A percentile compares a stretch with the other conserved stretches of the same genome.
Evolutionary conservation across 1,140 invertebrate species (phyloP).

Genomic region (Ostrea edulis): DNA sequence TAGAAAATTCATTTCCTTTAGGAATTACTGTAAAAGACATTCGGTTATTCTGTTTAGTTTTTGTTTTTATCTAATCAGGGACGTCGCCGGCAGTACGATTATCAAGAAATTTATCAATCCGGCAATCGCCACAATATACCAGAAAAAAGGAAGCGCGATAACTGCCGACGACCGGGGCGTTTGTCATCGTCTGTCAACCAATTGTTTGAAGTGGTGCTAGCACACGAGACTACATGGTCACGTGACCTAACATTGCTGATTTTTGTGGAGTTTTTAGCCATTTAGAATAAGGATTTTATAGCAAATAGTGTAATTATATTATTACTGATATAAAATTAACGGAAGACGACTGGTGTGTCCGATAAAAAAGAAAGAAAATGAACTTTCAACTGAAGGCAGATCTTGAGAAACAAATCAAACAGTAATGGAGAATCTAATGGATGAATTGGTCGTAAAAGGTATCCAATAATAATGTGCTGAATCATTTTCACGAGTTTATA

Average conservation of each 20-base stretch:
- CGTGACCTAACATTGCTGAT: slow-evolving; percentile 18
- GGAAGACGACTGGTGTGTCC: slow-evolving; percentile 21
- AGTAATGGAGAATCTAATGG: slow-evolving; percentile 6
- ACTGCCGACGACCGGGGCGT: background rate
- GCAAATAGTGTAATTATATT: slow-evolving; percentile 38
- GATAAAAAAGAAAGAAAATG: slow-evolving; percentile 21
- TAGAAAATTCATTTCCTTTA: slow-evolving; percentile 36
- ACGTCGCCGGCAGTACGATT: slow-evolving; percentile 16
- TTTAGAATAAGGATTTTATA: slow-evolving; percentile 35
- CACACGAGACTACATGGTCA: slow-evolving; percentile 7
- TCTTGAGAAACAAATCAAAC: slow-evolving; percentile 37
- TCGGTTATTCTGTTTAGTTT: slow-evolving; percentile 27
- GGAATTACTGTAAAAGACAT: slow-evolving; percentile 37
- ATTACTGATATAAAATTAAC: slow-evolving; percentile 25
- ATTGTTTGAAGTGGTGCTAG: background rate
- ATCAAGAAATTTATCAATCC: slow-evolving; percentile 36
- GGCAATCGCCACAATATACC: slow-evolving; percentile 25
- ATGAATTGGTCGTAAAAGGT: background rate
- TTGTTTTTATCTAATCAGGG: slow-evolving; percentile 32
- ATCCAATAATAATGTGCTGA: background rate
- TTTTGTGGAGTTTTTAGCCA: slow-evolving; percentile 2
- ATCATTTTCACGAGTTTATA: slow-evolving; percentile 25
- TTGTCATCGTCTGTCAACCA: slow-evolving; percentile 20
- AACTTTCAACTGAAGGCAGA: slow-evolving; percentile 27
- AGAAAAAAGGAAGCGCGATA: slow-evolving; percentile 23